These are phyloP conservation scores for Pseudochromis fuscus DNA, from an alignment of 2,797 vertebrate species.

Conservation along the genomic window DNA sequence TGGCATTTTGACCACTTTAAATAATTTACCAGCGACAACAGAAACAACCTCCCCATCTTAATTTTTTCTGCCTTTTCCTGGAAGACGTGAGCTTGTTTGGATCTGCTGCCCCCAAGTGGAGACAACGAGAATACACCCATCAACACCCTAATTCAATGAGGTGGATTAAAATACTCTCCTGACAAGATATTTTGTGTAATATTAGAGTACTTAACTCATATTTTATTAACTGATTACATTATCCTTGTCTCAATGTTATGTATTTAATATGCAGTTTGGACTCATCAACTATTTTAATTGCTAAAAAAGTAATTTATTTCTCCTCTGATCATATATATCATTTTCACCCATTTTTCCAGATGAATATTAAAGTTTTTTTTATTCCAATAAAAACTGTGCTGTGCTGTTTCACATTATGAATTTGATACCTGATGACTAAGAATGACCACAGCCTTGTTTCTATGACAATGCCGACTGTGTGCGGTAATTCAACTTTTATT, in stretches of 20 bases:
- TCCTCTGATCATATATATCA: too few relatives aligned
- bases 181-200: too few relatives aligned
- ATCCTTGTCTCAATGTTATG: too few relatives aligned
- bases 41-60: background rate
- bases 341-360: too few relatives aligned
- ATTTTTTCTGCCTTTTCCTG: background rate
- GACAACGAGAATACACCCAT: constrained; percentile 14
- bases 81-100: constrained; percentile 35
- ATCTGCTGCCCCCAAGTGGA: constrained; percentile 82
- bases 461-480: background rate
- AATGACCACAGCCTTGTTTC: background rate
- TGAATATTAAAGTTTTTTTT: too few relatives aligned
- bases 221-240: background rate
- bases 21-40: background rate
- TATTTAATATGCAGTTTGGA: background rate
- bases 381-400: too few relatives aligned
- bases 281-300: too few relatives aligned
- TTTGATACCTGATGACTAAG: background rate
- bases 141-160: background rate
- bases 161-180: background rate
- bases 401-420: background rate
- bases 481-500: background rate
- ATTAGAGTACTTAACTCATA: too few relatives aligned
- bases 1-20: background rate
- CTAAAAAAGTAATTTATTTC: too few relatives aligned